These are phyloP conservation scores for Pardalotus punctatus DNA, from an alignment of 2,113 vertebrate genomes.

Conservation along the genomic window DNA sequence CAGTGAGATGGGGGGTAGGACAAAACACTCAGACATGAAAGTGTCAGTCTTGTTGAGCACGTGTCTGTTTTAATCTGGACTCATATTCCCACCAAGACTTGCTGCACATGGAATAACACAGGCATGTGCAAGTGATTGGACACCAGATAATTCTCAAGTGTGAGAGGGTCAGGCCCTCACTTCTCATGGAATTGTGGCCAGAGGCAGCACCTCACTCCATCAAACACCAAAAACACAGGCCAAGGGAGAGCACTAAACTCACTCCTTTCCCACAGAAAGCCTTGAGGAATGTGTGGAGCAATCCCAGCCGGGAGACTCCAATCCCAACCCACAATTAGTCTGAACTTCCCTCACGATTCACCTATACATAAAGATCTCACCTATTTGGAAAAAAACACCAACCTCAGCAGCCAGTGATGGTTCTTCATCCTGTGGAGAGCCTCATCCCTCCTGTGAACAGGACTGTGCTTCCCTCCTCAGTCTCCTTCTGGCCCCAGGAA, in stretches of 20 bases:
- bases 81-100: neutral
- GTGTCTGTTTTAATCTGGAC: neutral
- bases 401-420: neutral
- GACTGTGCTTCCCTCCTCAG: neutral
- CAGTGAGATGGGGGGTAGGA: neutral
- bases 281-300: neutral
- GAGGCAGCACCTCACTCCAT: neutral
- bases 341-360: neutral
- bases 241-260: neutral
- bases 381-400: neutral
- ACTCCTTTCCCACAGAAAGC: neutral
- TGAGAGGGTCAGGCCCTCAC: neutral
- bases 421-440: neutral
- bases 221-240: neutral
- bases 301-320: neutral
- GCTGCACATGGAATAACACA: neutral
- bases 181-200: neutral
- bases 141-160: rapidly evolving
- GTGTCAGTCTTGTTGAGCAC: neutral
- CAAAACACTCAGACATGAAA: neutral
- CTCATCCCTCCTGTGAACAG: neutral
- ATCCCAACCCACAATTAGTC: neutral
- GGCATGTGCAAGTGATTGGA: neutral
- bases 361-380: neutral
- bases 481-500: neutral